Evolutionary conservation across 2,113 vertebrate genomes (phyloP).

Genomic region (Aptenodytes patagonicus): DNA sequence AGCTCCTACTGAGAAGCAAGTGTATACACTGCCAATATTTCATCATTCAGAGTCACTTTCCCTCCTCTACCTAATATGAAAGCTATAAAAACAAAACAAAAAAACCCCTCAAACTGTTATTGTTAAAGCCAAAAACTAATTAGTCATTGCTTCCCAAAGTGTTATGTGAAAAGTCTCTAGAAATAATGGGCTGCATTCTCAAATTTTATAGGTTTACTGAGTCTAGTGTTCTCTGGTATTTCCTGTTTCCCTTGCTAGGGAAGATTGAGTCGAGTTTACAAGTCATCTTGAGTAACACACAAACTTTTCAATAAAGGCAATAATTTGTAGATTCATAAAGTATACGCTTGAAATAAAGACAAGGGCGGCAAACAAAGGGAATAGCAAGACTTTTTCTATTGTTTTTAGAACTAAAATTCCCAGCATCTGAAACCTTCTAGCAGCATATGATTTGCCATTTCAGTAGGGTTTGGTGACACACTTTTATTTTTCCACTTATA

Average conservation of each 20-base stretch:
- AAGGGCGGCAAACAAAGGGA: conserved; percentile 61
- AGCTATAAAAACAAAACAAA: conserved; percentile 87
- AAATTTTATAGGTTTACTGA: conserved; percentile 93
- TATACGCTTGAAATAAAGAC: conserved; percentile 63
- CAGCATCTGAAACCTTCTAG: conserved; percentile 5
- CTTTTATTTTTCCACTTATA: background rate
- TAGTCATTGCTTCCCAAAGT: conserved; percentile 92
- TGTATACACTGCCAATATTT: conserved; percentile 75
- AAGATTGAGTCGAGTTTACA: conserved; percentile 89
- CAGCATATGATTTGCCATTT: conserved; percentile 13
- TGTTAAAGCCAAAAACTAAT: conserved; percentile 93
- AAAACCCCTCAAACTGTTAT: conserved; percentile 82
- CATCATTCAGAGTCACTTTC: conserved; percentile 80
- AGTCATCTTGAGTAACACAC: conserved; percentile 87
- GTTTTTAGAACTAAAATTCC: conserved; percentile 23
- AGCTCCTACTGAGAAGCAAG: conserved; percentile 78
- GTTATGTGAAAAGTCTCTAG: conserved; percentile 89
- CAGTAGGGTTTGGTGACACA: background rate
- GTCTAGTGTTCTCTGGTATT: conserved; percentile 93
- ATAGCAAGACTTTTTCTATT: background rate
- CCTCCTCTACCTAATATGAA: conserved; percentile 82
- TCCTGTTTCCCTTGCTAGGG: conserved; percentile 89
- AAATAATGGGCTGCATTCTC: conserved; percentile 90
- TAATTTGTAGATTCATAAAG: conserved; percentile 79
- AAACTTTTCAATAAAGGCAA: conserved; percentile 83